These are phyloP conservation scores for Pseudanteris insignis DNA, from an alignment of 2,888 invertebrate genomes.

Conservation along the genomic window DNA sequence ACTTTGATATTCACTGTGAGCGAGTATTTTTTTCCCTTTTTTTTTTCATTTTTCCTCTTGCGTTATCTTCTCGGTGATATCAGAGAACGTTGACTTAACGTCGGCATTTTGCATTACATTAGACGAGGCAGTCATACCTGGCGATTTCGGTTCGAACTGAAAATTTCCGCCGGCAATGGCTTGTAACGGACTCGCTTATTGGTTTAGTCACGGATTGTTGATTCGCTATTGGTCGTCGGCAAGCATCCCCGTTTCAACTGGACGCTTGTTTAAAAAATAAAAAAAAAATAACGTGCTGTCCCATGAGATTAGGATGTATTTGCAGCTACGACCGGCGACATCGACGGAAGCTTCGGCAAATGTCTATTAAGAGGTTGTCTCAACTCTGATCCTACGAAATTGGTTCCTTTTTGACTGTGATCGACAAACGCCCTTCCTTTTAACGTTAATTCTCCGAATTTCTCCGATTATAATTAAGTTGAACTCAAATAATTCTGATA, in stretches of 20 bases:
- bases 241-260: not conserved
- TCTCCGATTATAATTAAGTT: too few relatives aligned
- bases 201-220: conserved; percentile 58
- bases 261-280: conserved; percentile 4
- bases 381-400: too few relatives aligned
- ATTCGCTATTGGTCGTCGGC: conserved; percentile 50
- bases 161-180: conserved; percentile 28
- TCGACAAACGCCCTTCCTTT: too few relatives aligned
- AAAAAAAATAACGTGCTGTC: too few relatives aligned
- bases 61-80: conserved; percentile 3
- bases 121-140: conserved; percentile 2
- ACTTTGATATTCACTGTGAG: conserved; percentile 11
- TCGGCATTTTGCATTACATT: conserved; percentile 4
- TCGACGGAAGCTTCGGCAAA: too few relatives aligned
- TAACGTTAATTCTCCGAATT: too few relatives aligned
- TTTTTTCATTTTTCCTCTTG: not conserved
- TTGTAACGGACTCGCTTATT: conserved; percentile 50
- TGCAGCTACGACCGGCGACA: conserved; percentile 13
- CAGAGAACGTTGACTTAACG: conserved; percentile 4
- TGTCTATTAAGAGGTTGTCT: too few relatives aligned
- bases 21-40: too few relatives aligned
- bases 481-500: too few relatives aligned
- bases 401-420: too few relatives aligned
- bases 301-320: conserved; percentile 1
- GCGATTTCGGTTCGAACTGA: conserved; percentile 13